phyloP scores from a whole-genome alignment of 1,140 invertebrate genomes.

The Agrypnia vestita region DNA sequence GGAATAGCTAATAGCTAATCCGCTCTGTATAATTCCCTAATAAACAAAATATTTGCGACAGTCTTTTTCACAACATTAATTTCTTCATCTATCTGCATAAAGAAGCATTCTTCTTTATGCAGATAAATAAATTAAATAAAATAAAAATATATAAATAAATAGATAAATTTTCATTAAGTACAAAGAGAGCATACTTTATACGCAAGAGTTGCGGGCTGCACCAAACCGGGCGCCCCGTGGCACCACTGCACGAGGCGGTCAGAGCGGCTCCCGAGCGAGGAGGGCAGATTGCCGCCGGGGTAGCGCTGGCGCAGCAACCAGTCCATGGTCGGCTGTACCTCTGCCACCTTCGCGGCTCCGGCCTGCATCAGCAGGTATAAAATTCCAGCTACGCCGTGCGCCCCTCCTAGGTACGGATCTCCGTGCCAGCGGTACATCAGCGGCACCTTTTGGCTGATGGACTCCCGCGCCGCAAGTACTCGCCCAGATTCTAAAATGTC shows the following conservation, averaged over 20 bases:
- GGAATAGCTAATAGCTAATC: too few relatives aligned
- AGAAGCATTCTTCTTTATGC: too few relatives aligned
- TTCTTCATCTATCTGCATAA: too few relatives aligned
- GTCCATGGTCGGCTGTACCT: conserved; percentile 69
- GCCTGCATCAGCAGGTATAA: conserved; percentile 85
- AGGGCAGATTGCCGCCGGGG: conserved; percentile 90
- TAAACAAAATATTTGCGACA: too few relatives aligned
- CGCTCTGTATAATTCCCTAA: too few relatives aligned
- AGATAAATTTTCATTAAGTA: too few relatives aligned
- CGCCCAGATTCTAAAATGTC: conserved; percentile 81
- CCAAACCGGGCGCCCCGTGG: conserved; percentile 93
- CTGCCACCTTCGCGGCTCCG: conserved; percentile 71
- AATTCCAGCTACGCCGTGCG: conserved; percentile 91
- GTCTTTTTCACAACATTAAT: too few relatives aligned
- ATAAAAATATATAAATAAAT: too few relatives aligned
- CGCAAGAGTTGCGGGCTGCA: conserved; percentile 83
- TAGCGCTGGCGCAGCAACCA: conserved; percentile 69
- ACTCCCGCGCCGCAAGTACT: conserved; percentile 70
- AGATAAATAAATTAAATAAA: too few relatives aligned
- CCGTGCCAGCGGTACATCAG: conserved; percentile 92
- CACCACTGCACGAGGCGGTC: conserved; percentile 96
- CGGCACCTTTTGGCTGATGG: conserved; percentile 72
- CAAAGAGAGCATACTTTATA: conserved; percentile 70
- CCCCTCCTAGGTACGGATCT: conserved; percentile 89
- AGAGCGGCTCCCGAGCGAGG: conserved; percentile 80